Base-by-base conservation (phyloP, 2,797 vertebrate genomes). In the Poeciliopsis infans region DNA sequence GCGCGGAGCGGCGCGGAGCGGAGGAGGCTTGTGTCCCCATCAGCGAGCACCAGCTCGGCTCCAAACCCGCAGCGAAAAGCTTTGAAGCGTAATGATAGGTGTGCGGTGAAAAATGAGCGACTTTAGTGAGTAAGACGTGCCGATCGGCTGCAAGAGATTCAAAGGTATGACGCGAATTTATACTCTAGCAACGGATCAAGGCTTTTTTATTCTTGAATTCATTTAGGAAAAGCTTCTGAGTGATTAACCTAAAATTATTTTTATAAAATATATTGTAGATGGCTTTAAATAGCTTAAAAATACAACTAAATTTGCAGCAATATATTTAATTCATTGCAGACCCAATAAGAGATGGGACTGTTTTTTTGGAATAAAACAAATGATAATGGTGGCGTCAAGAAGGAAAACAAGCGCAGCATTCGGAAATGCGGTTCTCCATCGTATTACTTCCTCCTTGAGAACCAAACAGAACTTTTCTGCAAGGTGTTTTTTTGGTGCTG, bases 131-230 rank as follows among this genome's bases (percentile, higher is more conserved):
- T 73, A 76, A 79, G 82, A 77, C 70, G 39, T 82, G 88, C 85
- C 88, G 87, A 89, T 81, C 84, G 36, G 20, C 72, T 31, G 3
- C 86, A 87, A 43, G 72, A 88, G 90, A 89, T 45, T 12, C 72
- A 70, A 85, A 92, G 91, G 92, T 93, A 94, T 81, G 92, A 53
- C 74, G 1, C 15, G 2, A 41, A 49, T 82, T 86, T 85, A 23
- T 41, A 36, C 18, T 33, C 72, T 45, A 31, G 25, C 7, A 73
- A 78, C n/a, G n/a, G 28, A 69, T 55, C 20, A 61, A 47, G 20
- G 4, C 18, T 23, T 36, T 68, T 66, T 11, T 39, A n/a, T 11
- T 13, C 36, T 10, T 69, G 15, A 13, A 53, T 31, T 55, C 16
- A 33, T 66, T 72, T 36, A 23, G 7, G 2, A 25, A 64, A 68